These are phyloP conservation scores for Chirona hameri DNA, from an alignment of 2,888 invertebrate genomes.

Conservation along the genomic window DNA sequence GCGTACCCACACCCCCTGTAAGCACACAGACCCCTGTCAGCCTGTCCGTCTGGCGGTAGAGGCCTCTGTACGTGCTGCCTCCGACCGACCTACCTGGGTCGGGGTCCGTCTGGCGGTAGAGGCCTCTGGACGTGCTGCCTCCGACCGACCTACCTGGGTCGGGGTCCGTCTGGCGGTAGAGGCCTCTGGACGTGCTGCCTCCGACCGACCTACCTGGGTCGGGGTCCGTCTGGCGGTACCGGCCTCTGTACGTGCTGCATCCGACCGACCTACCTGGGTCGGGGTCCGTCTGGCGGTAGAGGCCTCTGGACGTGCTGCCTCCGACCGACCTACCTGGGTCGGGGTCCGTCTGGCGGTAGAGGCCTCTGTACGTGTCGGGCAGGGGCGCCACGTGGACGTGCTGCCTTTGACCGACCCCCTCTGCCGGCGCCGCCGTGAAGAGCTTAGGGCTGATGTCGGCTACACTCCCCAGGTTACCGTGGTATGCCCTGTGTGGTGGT, in stretches of 20 bases:
- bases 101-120: slow-evolving; percentile 40
- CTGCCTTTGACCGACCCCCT: slow-evolving; percentile 46
- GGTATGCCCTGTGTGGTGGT: slow-evolving; percentile 51
- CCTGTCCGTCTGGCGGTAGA: too few species aligned
- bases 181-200: too few species aligned
- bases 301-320: slow-evolving; percentile 42
- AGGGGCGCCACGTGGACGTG: slow-evolving; percentile 43
- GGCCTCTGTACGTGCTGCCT: too few species aligned
- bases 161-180: not conserved
- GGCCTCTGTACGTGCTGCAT: slow-evolving; percentile 42
- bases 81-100: slow-evolving; percentile 7
- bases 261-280: slow-evolving; percentile 39
- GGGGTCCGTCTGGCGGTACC: slow-evolving; percentile 38
- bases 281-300: slow-evolving; percentile 40
- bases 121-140: slow-evolving; percentile 42
- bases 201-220: not conserved
- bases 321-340: slow-evolving; percentile 45
- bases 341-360: slow-evolving; percentile 40
- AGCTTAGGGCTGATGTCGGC: slow-evolving; percentile 43
- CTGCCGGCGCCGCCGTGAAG: slow-evolving; percentile 37
- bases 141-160: slow-evolving; percentile 44
- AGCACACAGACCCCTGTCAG: too few species aligned
- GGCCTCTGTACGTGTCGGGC: slow-evolving; percentile 43
- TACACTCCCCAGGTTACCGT: slow-evolving; percentile 54
- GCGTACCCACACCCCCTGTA: too few species aligned